Evolutionary conservation across 2,888 invertebrate genomes (phyloP), one percentile per base, ranked within the genome.

Genomic region (Clostera curtula): DNA sequence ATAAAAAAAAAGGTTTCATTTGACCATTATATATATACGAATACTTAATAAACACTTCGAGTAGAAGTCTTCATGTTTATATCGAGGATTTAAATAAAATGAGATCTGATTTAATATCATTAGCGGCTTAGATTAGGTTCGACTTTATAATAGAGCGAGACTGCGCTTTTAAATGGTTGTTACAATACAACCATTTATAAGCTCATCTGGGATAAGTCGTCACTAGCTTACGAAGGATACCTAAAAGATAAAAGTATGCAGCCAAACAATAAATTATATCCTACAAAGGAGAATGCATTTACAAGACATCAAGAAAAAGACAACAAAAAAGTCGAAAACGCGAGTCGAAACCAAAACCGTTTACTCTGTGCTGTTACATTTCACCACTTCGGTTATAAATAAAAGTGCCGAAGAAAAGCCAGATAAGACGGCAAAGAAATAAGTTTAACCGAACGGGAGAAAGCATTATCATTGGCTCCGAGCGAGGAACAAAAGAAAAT

Each of bases 401-500:
- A 80, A 79, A 77, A 72, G 59, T 67, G 65, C 61, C 66, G 66
- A 72, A 75, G 77, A 73, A 75, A 74, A 80, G 67, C 68, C 69
- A 70, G 79, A 83, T 82, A 77, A 82, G 75, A 76, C 65, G 72
- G 65, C 67, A 67, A 61, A 73, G 75, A 82, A 82, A 82, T 82
- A 82, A 79, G 80, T 80, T 79, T 76, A 82, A 77, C 74, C 71
- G 70, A 83, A 80, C 75, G 75, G 70, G 73, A 73, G 75, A 80
- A 73, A 72, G 77, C 80, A 80, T 80, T 80, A 83, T 83, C 79
- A 80, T 82, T 79, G 82, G 83, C 77, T 74, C 62, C 68, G 69
- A 79, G 80, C 68, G 55, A 64, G 72, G 82, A 83, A 83, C 83
- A 83, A 83, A 75, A 83, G 82, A 82, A 80, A 83, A 80, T 75